phyloP scores from a whole-genome alignment of 2,888 invertebrate genomes.

The Papilio demoleus region DNA sequence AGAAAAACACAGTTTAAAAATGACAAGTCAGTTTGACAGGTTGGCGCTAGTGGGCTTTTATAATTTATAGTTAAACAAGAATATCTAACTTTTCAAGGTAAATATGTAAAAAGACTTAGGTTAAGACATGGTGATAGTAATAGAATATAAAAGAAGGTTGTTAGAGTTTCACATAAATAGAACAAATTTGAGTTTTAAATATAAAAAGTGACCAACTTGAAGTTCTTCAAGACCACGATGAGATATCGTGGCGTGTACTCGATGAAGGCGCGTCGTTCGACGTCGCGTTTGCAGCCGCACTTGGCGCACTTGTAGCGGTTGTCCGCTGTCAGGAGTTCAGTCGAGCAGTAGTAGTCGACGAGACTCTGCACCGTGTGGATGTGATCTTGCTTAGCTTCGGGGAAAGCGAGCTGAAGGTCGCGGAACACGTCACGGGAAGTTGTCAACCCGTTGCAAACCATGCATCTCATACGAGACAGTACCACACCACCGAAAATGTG shows the following conservation, averaged over 20 bases:
- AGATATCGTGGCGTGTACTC: slow-evolving; percentile 5
- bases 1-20: too few relatives aligned
- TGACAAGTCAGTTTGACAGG: too few relatives aligned
- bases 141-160: too few relatives aligned
- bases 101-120: too few relatives aligned
- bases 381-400: slow-evolving; percentile 63
- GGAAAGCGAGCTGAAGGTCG: slow-evolving; percentile 91
- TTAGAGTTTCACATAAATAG: too few relatives aligned
- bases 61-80: too few relatives aligned
- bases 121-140: too few relatives aligned
- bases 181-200: too few relatives aligned
- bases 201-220: slow-evolving; percentile 2
- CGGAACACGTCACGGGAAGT: slow-evolving; percentile 90
- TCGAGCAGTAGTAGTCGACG: slow-evolving; percentile 14
- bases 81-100: too few relatives aligned
- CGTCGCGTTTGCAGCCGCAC: slow-evolving; percentile 4
- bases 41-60: too few relatives aligned
- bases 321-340: background rate
- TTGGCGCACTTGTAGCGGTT: slow-evolving; percentile 9
- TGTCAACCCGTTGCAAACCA: slow-evolving; percentile 67
- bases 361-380: slow-evolving; percentile 14
- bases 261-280: slow-evolving; percentile 5
- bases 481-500: slow-evolving; percentile 90
- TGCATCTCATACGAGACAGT: slow-evolving; percentile 89
- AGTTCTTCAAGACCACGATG: slow-evolving; percentile 13